Evolutionary conservation across 2,888 invertebrate species (phyloP), one percentile per base, ranked within the genome.

Genomic region (Pheosia gnoma): DNA sequence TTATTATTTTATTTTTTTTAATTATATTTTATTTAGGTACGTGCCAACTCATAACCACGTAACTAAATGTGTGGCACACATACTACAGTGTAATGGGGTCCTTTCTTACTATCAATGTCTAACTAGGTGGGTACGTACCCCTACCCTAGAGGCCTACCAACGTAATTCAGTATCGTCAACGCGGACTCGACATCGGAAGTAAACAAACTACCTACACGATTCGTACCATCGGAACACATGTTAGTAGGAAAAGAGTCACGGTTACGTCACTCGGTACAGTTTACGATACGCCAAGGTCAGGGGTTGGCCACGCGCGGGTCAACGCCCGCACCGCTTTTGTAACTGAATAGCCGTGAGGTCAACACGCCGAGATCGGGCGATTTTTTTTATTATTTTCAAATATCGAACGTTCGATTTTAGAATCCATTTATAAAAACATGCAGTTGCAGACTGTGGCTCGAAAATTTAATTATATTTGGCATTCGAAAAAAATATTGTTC

Each of bases 241-340:
- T 80, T 75, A 78, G 75, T 70, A 79, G 83, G 83, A 83, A 85
- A 83, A 81, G 80, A 84, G 88, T 88, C 84, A 88, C 89, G 86
- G 89, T 90, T 87, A 89, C 87, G 88, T 90, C 88, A 89, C 66
- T 73, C 71, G 77, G 82, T 82, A 75, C 87, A 84, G 88, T 91
- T 92, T 90, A 91, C 91, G 90, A 89, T 86, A 90, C 85, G 81
- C 85, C 92, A 93, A 93, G 93, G 93, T 93, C 93, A 93, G 90
- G 91, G 93, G 93, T 91, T 92, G 91, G 90, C 85, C 87, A 84
- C 80, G 85, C 81, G 80, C 84, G 87, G 93, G 92, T 92, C 92
- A 90, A 88, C 82, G 91, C 68, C 88, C 92, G 87, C 85, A 82
- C 85, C 85, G 88, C 88, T 88, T 81, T 86, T 87, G 86, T 87